Conservation (phyloP, 2,113 vertebrate species). For the Petaurus breviceps region DNA sequence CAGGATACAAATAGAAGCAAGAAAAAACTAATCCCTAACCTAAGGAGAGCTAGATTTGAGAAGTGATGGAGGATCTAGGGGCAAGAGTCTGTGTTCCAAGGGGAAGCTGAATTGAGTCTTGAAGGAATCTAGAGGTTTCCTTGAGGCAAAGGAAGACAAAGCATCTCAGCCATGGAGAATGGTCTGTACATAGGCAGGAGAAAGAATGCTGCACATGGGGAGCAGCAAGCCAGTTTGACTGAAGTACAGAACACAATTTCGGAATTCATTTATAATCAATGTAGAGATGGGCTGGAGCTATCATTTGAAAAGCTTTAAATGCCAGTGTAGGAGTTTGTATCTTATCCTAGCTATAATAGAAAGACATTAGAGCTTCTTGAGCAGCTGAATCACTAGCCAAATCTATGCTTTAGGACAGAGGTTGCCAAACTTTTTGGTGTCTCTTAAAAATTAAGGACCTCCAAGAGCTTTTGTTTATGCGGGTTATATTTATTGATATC, state of each 20-base stretch:
- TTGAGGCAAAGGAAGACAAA: background rate
- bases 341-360: background rate
- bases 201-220: background rate
- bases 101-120: background rate
- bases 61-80: background rate
- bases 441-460: background rate
- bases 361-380: background rate
- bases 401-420: background rate
- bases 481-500: background rate
- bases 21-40: background rate
- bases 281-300: background rate
- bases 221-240: background rate
- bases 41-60: background rate
- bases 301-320: background rate
- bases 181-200: background rate
- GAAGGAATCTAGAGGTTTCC: background rate
- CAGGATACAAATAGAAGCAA: background rate
- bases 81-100: background rate
- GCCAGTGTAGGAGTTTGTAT: background rate
- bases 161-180: background rate
- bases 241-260: background rate
- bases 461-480: background rate
- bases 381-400: no score
- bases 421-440: background rate
- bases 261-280: background rate